phyloP scores from a whole-genome alignment of 2,888 invertebrate genomes.

The Deroplatys truncata region DNA sequence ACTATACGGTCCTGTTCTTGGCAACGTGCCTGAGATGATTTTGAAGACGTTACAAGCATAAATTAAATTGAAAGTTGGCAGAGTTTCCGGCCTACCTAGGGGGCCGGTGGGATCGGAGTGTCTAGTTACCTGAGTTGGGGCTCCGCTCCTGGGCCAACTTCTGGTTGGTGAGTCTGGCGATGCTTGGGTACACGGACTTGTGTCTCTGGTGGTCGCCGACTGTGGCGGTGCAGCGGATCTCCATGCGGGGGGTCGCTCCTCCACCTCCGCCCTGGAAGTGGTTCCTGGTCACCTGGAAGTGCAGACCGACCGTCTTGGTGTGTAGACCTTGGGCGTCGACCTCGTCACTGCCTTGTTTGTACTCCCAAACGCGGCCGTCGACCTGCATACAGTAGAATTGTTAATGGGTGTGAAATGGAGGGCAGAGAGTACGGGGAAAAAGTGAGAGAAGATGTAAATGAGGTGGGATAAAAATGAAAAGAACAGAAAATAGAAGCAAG shows the following conservation, averaged over 20 bases:
- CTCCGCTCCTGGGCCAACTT: slow-evolving; percentile 22
- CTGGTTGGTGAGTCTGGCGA: slow-evolving; percentile 10
- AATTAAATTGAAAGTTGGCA: too few relatives aligned
- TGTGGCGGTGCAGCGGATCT: slow-evolving; percentile 40
- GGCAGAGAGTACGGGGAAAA: too few relatives aligned
- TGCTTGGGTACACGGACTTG: background rate
- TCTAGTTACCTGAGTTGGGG: background rate
- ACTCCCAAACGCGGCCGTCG: background rate
- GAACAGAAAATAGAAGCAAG: too few relatives aligned
- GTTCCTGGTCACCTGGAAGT: slow-evolving; percentile 36
- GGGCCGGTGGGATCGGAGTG: too few relatives aligned
- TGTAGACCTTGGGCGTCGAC: slow-evolving; percentile 23
- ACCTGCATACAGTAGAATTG: background rate
- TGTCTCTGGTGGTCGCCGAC: slow-evolving; percentile 27
- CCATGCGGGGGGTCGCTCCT: slow-evolving; percentile 32
- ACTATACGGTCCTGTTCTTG: too few relatives aligned
- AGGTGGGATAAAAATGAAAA: too few relatives aligned
- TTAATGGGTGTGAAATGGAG: too few relatives aligned
- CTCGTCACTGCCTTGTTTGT: slow-evolving; percentile 3
- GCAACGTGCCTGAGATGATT: too few relatives aligned
- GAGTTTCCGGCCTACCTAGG: too few relatives aligned
- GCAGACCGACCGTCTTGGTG: slow-evolving; percentile 37
- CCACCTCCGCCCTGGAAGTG: slow-evolving; percentile 34
- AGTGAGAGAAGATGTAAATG: too few relatives aligned
- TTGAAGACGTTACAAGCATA: too few relatives aligned